Percentiles rank a stretch among this genome's conserved stretches.
Evolutionary conservation across 2,888 invertebrate genomes (phyloP).

Genomic region (Parelbella ahira): DNA sequence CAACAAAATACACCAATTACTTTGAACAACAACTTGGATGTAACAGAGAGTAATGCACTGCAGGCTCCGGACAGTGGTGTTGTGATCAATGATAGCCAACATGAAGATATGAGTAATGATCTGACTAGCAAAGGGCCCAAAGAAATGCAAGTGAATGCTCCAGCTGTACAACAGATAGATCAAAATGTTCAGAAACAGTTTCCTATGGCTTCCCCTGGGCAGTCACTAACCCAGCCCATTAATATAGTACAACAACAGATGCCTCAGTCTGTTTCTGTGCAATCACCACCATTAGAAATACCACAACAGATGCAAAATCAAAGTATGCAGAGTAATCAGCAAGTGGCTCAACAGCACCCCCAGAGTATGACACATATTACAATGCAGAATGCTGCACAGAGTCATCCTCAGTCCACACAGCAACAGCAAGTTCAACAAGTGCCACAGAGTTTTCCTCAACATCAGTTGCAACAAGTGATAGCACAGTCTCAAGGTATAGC

Average conservation of each 20-base stretch:
- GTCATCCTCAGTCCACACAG: conserved; percentile 59
- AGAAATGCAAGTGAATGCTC: conserved; percentile 69
- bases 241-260: conserved; percentile 70
- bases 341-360: conserved; percentile 71
- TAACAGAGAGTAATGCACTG: conserved; percentile 57
- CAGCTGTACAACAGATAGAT: conserved; percentile 69
- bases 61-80: conserved; percentile 77
- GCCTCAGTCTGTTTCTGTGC: conserved; percentile 72
- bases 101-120: conserved; percentile 74
- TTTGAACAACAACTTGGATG: conserved; percentile 72
- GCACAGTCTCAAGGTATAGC: conserved; percentile 73
- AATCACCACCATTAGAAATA: conserved; percentile 76
- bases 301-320: conserved; percentile 74
- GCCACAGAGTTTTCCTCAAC: conserved; percentile 77
- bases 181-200: conserved; percentile 75
- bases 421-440: conserved; percentile 76
- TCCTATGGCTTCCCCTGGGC: conserved; percentile 76
- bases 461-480: conserved; percentile 76
- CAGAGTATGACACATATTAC: conserved; percentile 78
- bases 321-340: conserved; percentile 61
- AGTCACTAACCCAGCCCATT: conserved; percentile 72
- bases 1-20: conserved; percentile 74
- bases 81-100: conserved; percentile 74
- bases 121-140: conserved; percentile 72
- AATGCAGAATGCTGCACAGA: conserved; percentile 65